These are phyloP conservation scores for Nycticebus coucang DNA, from an alignment of 2,113 vertebrate genomes.

Conservation along the genomic window DNA sequence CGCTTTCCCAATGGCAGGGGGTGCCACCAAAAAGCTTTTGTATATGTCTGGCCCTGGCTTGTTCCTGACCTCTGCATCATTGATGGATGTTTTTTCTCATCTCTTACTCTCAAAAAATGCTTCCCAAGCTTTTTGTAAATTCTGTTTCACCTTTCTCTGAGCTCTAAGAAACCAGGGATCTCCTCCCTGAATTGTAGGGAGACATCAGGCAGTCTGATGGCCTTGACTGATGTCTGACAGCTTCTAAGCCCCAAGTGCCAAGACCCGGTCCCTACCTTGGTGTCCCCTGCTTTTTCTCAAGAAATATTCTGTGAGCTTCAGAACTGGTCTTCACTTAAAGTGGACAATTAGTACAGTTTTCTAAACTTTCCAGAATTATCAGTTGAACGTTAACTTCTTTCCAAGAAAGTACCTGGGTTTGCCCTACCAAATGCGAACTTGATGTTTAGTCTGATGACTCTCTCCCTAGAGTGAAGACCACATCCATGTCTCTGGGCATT, in stretches of 20 bases:
- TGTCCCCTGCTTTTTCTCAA: not conserved
- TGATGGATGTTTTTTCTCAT: not conserved
- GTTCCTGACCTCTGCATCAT: not conserved
- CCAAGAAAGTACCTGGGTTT: not conserved
- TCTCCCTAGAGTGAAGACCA: not conserved
- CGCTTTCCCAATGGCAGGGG: not conserved
- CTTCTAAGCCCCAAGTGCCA: not conserved
- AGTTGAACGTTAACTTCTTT: not conserved
- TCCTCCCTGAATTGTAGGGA: not conserved
- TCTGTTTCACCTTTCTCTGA: not conserved
- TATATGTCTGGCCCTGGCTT: not conserved
- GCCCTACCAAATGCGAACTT: not conserved
- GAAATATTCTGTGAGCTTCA: not conserved
- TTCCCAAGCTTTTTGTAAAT: not conserved
- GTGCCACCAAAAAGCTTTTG: not conserved
- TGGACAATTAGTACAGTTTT: not conserved
- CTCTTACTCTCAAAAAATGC: not conserved
- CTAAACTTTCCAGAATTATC: not conserved
- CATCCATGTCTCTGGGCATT: not conserved
- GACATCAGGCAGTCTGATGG: not conserved
- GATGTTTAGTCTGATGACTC: not conserved
- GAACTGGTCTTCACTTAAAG: not conserved
- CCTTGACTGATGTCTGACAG: not conserved
- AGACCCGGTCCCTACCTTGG: not conserved
- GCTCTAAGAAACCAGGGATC: not conserved